Conservation (phyloP, 2,797 vertebrate genomes). For the Falco novaeseelandiae region DNA sequence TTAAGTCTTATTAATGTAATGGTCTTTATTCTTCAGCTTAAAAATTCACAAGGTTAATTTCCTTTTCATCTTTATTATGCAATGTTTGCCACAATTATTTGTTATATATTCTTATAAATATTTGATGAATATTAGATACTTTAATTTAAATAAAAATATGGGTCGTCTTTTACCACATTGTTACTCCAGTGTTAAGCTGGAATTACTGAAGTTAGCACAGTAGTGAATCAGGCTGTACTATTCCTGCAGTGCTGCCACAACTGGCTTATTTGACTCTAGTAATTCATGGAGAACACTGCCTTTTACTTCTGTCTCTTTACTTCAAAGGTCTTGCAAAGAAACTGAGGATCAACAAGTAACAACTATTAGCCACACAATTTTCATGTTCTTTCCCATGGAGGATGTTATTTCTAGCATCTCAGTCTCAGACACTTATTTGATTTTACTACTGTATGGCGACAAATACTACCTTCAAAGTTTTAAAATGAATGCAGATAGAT, state of each 20-base stretch:
- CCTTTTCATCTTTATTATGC: slow-evolving; percentile 58
- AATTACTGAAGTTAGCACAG: neutral
- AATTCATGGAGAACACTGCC: neutral
- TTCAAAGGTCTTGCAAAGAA: neutral
- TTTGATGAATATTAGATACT: slow-evolving; percentile 56
- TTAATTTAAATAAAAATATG: slow-evolving; percentile 64
- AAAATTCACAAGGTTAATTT: slow-evolving; percentile 70
- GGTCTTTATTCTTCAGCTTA: slow-evolving; percentile 54
- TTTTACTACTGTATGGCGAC: neutral
- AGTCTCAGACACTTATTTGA: neutral
- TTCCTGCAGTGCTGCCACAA: neutral
- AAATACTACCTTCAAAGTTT: neutral
- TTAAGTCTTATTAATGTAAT: slow-evolving; percentile 69
- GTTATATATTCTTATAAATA: slow-evolving; percentile 62
- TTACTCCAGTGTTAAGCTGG: neutral
- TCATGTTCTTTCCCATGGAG: neutral
- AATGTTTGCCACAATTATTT: slow-evolving; percentile 67
- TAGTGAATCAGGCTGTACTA: neutral
- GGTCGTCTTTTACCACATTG: neutral
- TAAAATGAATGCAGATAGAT: neutral
- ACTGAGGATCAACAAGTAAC: neutral
- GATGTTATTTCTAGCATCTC: neutral
- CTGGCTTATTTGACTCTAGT: neutral
- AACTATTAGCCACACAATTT: neutral
- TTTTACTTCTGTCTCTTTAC: neutral